These are phyloP conservation scores for Leucozona laternaria DNA, from an alignment of 2,888 invertebrate species.

Conservation along the genomic window DNA sequence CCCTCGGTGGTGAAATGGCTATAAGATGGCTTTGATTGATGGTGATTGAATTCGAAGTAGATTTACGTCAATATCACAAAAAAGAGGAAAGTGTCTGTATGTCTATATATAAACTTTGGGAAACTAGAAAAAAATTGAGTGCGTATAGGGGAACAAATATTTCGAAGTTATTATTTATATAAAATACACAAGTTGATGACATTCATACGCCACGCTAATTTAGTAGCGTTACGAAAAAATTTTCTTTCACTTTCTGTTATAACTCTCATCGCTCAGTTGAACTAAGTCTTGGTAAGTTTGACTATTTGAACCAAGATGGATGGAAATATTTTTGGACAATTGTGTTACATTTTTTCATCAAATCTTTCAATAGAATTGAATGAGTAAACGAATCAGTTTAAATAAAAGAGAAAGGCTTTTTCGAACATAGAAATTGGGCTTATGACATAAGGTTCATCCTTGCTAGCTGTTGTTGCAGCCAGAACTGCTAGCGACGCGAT, in stretches of 20 bases:
- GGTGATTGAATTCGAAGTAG: slow-evolving; percentile 29
- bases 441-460: no score
- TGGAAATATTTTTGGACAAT: no score
- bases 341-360: no score
- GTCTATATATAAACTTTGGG: background rate
- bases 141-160: background rate
- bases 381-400: no score
- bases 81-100: background rate
- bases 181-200: background rate
- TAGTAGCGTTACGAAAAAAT: background rate
- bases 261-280: background rate
- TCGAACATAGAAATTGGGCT: no score
- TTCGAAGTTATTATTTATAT: background rate
- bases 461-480: no score
- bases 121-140: background rate
- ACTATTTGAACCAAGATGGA: background rate
- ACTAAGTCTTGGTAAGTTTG: no score
- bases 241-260: background rate
- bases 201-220: background rate
- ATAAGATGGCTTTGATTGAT: slow-evolving; percentile 31
- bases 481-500: no score
- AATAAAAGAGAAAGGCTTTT: no score
- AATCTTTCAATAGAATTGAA: no score
- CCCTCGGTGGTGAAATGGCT: slow-evolving; percentile 22
- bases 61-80: slow-evolving; percentile 17